Evolutionary conservation across 2,888 invertebrate species (phyloP), one percentile per base, ranked within the genome.

Genomic region (Enoplolaimus lenunculus): DNA sequence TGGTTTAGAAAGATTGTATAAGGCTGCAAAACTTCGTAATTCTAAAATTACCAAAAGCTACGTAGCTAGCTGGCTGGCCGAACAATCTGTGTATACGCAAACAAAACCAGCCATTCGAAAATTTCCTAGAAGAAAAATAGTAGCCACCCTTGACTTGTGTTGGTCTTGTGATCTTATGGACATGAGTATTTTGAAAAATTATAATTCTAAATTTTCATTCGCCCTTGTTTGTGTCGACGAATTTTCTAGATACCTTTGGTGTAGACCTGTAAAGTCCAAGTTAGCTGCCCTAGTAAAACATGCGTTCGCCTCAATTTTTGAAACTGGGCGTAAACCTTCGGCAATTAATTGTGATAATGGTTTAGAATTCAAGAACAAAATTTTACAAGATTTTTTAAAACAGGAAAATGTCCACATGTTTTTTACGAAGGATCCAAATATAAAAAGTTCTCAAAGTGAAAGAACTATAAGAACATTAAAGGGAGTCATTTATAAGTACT

Each of bases 361-460:
- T 62, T 30, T 16, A 13, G 64, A 62, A n/a, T 62, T 62, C n/a
- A n/a, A 16, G 13, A 7, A 29, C 7, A 62, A 7, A 26, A 13
- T 7, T 13, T 7, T 62, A 16, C 7, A 7, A 26, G n/a, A 7
- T 7, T 62, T 62, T 62, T 13, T 62, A 33, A 62, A 62, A 62
- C 28, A 7, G 7, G 7, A 62, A 13, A 26, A 26, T 7, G 26
- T 62, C 31, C 7, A 62, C 13, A 29, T 7, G 64, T 62, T 30
- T 62, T 62, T 62, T 62, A n/a, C 13, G 30, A 62, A 29, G 13
- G 64, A 62, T 62, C 30, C 28, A 62, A 62, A 62, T 62, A n/a
- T 26, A 29, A 62, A 62, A 33, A 62, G 64, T 62, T 13, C 13
- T n/a, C 28, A 30, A 13, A 33, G 30, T n/a, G 64, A 62, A n/a